Conservation (phyloP, 2,113 vertebrate species). For the Vireo altiloquus region DNA sequence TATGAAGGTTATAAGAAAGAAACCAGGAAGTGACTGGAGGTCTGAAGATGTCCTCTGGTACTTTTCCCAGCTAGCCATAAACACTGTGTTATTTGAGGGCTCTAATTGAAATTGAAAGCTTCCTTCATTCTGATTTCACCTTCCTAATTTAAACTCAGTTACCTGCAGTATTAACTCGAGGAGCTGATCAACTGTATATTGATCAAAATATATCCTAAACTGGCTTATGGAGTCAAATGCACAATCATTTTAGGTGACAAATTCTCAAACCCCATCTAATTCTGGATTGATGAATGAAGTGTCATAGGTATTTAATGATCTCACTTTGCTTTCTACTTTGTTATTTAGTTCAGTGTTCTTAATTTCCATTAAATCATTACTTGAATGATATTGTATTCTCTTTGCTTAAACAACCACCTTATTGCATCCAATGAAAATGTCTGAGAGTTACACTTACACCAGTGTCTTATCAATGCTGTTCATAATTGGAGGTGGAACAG, state of each 20-base stretch:
- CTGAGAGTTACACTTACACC: background rate
- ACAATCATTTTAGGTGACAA: background rate
- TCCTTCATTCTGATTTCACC: background rate
- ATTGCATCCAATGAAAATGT: background rate
- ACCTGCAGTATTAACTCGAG: background rate
- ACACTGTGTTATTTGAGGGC: background rate
- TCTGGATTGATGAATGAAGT: background rate
- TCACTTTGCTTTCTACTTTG: background rate
- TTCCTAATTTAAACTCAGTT: background rate
- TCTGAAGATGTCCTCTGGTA: background rate
- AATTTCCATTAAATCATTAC: background rate
- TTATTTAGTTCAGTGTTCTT: background rate
- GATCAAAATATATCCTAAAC: background rate
- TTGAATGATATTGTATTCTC: background rate
- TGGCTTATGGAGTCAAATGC: background rate
- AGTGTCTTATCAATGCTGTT: background rate
- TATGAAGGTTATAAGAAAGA: background rate
- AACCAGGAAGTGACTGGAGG: background rate
- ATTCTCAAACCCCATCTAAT: background rate
- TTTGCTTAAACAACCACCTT: background rate
- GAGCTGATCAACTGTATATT: background rate
- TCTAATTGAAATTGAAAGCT: accelerated
- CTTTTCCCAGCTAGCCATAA: background rate
- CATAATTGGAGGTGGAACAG: background rate
- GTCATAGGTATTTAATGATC: background rate